Conservation (phyloP, 2,888 invertebrate species). For the Ophion costatus region DNA sequence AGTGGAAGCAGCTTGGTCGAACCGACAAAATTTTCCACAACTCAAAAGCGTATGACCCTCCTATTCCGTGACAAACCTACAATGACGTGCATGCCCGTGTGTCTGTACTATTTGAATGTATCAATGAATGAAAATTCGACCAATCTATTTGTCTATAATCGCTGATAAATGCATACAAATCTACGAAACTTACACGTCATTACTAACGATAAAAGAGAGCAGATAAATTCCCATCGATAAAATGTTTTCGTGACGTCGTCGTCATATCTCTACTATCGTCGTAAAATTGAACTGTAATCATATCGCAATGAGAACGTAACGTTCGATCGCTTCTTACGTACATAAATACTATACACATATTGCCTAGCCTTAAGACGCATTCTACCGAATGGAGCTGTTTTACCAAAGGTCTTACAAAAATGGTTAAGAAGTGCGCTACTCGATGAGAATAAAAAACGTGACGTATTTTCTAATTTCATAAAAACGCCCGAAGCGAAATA, state of each 20-base stretch:
- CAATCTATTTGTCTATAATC: slow-evolving; percentile 81
- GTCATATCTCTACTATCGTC: slow-evolving; percentile 51
- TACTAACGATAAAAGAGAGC: background rate
- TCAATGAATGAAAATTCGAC: slow-evolving; percentile 75
- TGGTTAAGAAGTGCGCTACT: slow-evolving; percentile 38
- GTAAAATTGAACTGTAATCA: slow-evolving; percentile 25
- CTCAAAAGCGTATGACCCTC: slow-evolving; percentile 3
- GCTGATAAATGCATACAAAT: slow-evolving; percentile 46
- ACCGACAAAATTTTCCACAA: slow-evolving; percentile 30
- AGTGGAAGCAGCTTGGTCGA: slow-evolving; percentile 47
- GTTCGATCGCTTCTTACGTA: slow-evolving; percentile 56
- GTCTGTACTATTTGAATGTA: slow-evolving; percentile 63
- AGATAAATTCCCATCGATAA: slow-evolving; percentile 14
- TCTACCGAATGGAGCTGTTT: slow-evolving; percentile 59
- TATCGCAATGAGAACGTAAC: slow-evolving; percentile 34
- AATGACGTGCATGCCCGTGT: slow-evolving; percentile 45
- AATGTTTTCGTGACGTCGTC: slow-evolving; percentile 44
- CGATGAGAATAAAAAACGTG: slow-evolving; percentile 36
- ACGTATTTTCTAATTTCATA: slow-evolving; percentile 67
- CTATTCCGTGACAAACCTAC: background rate
- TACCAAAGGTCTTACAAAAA: slow-evolving; percentile 56
- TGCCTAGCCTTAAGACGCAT: slow-evolving; percentile 46
- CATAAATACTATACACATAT: slow-evolving; percentile 26
- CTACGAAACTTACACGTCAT: slow-evolving; percentile 28
- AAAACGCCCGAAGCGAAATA: slow-evolving; percentile 52